These are phyloP conservation scores for Radopholus similis DNA, from an alignment of 1,140 invertebrate genomes.

Conservation along the genomic window DNA sequence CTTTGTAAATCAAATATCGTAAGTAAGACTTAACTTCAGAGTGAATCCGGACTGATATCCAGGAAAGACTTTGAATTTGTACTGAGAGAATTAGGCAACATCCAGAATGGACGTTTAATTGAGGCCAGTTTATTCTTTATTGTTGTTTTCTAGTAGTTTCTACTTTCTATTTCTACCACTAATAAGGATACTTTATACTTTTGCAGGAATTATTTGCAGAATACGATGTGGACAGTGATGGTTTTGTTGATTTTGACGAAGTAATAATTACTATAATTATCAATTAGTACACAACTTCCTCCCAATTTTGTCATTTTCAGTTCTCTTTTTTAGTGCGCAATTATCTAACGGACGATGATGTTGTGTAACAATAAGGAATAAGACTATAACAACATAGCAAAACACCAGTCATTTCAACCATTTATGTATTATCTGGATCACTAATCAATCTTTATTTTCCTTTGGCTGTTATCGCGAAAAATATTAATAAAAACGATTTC, in stretches of 20 bases:
- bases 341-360: slow-evolving; percentile 44
- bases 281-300: neutral
- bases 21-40: slow-evolving; percentile 36
- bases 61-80: slow-evolving; percentile 57
- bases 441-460: too few species aligned
- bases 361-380: slow-evolving; percentile 34
- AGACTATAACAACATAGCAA: too few species aligned
- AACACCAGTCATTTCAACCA: too few species aligned
- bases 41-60: slow-evolving; percentile 50
- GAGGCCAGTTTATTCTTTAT: too few species aligned
- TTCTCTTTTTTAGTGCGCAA: slow-evolving; percentile 40
- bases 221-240: slow-evolving; percentile 42
- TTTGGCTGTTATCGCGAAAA: too few species aligned
- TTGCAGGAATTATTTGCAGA: slow-evolving; percentile 47
- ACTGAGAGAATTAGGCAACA: slow-evolving; percentile 54
- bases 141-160: too few species aligned
- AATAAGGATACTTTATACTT: neutral
- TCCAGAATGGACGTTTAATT: slow-evolving; percentile 47
- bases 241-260: slow-evolving; percentile 44
- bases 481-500: too few species aligned
- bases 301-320: neutral
- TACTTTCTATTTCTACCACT: slow-evolving; percentile 8
- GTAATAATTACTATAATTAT: slow-evolving; percentile 5
- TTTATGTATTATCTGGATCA: too few species aligned
- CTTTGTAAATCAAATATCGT: neutral